Percentiles rank a stretch among this genome's conserved stretches.
These are phyloP conservation scores for Siniperca knerii DNA, from an alignment of 2,113 vertebrate genomes.

Conservation along the genomic window DNA sequence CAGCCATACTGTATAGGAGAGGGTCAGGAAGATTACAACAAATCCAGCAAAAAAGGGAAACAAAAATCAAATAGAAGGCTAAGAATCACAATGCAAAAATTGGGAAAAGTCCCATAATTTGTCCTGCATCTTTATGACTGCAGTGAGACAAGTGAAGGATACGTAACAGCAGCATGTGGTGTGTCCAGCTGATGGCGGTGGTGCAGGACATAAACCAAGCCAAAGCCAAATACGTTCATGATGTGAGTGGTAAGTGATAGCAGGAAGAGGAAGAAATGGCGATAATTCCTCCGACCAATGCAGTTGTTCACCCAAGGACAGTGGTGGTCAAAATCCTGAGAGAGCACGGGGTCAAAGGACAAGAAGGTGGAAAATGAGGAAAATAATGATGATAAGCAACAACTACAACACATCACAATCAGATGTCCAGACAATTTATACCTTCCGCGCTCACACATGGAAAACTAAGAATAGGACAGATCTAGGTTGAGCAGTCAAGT, in stretches of 20 bases:
- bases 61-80: neutral
- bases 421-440: constrained; percentile 6
- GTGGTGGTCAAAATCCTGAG: constrained; percentile 96
- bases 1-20: constrained; percentile 88
- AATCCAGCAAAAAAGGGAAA: neutral
- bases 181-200: constrained; percentile 91
- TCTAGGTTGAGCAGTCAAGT: constrained; percentile 17
- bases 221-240: constrained; percentile 93
- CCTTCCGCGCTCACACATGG: neutral
- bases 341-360: constrained; percentile 2
- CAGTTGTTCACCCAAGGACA: constrained; percentile 99
- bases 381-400: neutral
- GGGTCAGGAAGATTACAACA: constrained; percentile 59
- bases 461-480: constrained; percentile 47
- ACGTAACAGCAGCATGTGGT: constrained; percentile 92
- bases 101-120: neutral
- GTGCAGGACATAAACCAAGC: constrained; percentile 93
- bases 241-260: constrained; percentile 95
- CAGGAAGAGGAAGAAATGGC: constrained; percentile 98
- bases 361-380: neutral
- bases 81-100: neutral
- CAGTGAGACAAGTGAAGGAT: constrained; percentile 84
- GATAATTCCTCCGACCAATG: constrained; percentile 96
- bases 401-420: neutral
- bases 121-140: neutral